Base-by-base conservation (phyloP, 1,140 invertebrate species). In the Cydia amplana region DNA sequence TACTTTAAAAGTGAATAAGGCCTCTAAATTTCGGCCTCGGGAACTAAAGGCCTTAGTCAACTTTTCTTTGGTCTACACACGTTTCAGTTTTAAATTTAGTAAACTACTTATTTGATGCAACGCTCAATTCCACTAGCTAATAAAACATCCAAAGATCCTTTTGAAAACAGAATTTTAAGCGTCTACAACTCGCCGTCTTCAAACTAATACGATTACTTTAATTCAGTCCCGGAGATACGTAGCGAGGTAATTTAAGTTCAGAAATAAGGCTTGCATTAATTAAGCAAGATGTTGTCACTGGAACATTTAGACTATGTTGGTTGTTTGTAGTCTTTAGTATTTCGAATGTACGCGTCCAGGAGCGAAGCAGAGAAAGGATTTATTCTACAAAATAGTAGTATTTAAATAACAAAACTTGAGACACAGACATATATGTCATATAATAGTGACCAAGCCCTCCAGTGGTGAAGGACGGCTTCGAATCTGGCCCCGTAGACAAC, bases 221-320 rank as follows among this genome's bases (percentile, higher is more conserved):
- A 23, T 60, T 60, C 55, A 9, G 9, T n/a, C 55, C 20, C 55
- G 55, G 51, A 60, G 55, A 60, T 60, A 60, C 55, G 55, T 23
- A 7, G 55, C 55, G 20, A 60, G 55, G 18, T 60, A 60, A 60
- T 60, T 60, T 60, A 60, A 60, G 55, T 60, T 60, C 55, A 60
- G 55, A 60, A 60, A 60, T 60, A 60, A 60, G 55, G 6, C 55
- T 60, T 60, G 20, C 55, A 23, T 60, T 60, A 23, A 60, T 60
- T 60, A 60, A 60, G 55, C 20, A 60, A 7, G 20, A 60, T 23
- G 55, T 60, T 60, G 51, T 55, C 55, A 23, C 55, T 1, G 43
- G 3, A 46, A 46, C 43, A 46, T 16, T 18, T 12, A 3, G 1
- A 43, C 40, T 14, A 1, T 43, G 40, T 14, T 43, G 40, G 1